phyloP scores from a whole-genome alignment of 2,888 invertebrate genomes.

The Syrista parreyssii region DNA sequence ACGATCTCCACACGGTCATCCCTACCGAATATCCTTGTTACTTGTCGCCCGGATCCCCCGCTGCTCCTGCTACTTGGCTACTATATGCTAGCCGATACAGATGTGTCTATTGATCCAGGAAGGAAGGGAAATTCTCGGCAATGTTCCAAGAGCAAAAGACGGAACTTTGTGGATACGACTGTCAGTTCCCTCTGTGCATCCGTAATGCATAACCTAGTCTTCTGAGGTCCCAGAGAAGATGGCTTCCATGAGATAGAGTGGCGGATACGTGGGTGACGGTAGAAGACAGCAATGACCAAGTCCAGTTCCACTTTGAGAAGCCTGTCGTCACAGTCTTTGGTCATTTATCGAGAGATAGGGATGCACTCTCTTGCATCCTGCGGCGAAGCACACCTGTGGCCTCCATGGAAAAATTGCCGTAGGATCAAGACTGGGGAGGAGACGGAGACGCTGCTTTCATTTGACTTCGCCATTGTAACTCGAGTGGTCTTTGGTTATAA shows the following conservation, averaged over 20 bases:
- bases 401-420: not conserved
- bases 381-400: not conserved
- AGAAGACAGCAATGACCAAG: not conserved
- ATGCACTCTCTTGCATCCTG: not conserved
- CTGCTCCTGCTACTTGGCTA: not conserved
- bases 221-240: not conserved
- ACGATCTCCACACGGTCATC: not conserved
- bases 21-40: not conserved
- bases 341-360: not conserved
- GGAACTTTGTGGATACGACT: not conserved
- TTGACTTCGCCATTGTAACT: constrained; percentile 20
- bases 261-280: not conserved
- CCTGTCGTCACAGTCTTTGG: not conserved
- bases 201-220: not conserved
- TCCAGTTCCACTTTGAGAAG: not conserved
- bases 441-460: constrained; percentile 10
- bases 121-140: not conserved
- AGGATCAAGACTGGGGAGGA: not conserved
- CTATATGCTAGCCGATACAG: not conserved
- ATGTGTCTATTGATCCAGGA: not conserved
- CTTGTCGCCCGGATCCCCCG: not conserved
- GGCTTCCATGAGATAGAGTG: not conserved
- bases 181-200: not conserved
- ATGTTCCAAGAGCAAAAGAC: not conserved
- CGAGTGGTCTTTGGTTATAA: not conserved